Conservation (phyloP, 2,888 invertebrate genomes). For the Idaea biselata region DNA sequence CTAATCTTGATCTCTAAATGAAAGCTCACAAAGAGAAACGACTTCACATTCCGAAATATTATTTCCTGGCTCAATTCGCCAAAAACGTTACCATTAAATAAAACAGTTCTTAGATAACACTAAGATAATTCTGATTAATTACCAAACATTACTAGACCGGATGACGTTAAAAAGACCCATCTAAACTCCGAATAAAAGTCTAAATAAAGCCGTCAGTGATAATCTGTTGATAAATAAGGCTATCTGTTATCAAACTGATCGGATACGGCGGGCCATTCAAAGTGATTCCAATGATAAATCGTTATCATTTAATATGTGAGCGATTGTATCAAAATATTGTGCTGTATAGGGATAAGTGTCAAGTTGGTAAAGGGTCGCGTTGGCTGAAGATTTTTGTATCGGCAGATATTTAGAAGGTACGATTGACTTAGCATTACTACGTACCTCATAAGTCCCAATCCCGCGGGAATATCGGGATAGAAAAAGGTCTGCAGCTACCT, state of each 20-base stretch:
- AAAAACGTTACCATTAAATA: not conserved
- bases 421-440: too few species aligned
- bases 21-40: not conserved
- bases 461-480: too few species aligned
- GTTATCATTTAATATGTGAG: slow-evolving; percentile 68
- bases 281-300: slow-evolving; percentile 58
- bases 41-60: not conserved
- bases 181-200: slow-evolving; percentile 45
- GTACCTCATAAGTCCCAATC: too few species aligned
- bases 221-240: slow-evolving; percentile 66
- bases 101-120: not conserved
- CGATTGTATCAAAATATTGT: slow-evolving; percentile 80
- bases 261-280: not conserved
- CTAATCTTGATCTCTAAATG: not conserved
- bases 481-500: too few species aligned
- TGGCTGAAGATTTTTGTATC: slow-evolving; percentile 18
- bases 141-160: not conserved
- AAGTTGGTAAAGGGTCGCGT: slow-evolving; percentile 59
- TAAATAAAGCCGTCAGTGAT: slow-evolving; percentile 68
- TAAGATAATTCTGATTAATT: not conserved
- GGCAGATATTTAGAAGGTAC: not conserved
- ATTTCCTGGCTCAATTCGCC: not conserved
- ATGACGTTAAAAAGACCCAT: slow-evolving; percentile 1
- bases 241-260: slow-evolving; percentile 1
- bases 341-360: slow-evolving; percentile 68